Conservation (phyloP, 2,888 invertebrate species). For the Tanaodytes sp. region DNA sequence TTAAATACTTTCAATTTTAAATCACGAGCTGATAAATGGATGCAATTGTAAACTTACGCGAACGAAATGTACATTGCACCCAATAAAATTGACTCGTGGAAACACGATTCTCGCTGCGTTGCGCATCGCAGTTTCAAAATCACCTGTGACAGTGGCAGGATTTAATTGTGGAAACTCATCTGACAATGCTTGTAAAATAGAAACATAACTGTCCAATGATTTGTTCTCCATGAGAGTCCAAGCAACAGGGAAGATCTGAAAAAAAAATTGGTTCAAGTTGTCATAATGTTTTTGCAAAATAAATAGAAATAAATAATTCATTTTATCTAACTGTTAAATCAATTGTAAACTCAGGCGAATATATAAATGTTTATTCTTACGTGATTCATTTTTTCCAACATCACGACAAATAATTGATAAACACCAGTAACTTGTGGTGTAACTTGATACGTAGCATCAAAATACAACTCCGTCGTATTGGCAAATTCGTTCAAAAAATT, state of each 20-base stretch:
- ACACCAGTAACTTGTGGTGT: not conserved
- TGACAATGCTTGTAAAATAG: not conserved
- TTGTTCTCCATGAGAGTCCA: constrained; percentile 10
- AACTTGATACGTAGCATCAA: not conserved
- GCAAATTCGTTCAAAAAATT: not conserved
- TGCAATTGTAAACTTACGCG: too few species aligned
- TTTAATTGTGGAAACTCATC: not conserved
- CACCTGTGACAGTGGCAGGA: not conserved
- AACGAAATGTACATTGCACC: constrained; percentile 8
- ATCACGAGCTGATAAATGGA: too few species aligned
- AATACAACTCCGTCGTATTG: not conserved
- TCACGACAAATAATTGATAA: not conserved
- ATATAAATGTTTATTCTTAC: too few species aligned
- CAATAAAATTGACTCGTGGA: not conserved
- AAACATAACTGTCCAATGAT: not conserved
- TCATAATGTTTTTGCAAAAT: not conserved
- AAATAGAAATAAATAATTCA: too few species aligned
- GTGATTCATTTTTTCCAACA: constrained; percentile 42
- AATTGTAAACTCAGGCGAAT: too few species aligned
- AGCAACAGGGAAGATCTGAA: constrained; percentile 4
- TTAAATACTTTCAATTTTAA: too few species aligned
- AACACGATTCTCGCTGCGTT: not conserved
- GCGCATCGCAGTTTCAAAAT: not conserved
- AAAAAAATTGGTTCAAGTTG: constrained; percentile 1
- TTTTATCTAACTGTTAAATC: too few species aligned